Evolutionary conservation across 2,113 vertebrate species (phyloP).

Genomic region (Fulica atra): DNA sequence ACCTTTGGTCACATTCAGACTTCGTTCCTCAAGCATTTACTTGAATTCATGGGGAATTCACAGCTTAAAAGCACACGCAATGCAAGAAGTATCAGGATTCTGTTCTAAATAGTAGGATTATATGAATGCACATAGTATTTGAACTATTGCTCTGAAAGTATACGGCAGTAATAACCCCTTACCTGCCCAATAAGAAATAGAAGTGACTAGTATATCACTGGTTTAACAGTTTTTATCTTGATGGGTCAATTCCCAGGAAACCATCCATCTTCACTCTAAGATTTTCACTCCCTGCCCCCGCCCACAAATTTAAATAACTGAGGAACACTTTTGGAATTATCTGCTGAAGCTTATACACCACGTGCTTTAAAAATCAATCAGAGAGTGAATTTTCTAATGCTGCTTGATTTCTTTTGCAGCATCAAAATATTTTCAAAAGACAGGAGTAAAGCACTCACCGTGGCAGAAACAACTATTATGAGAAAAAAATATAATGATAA

Average conservation of each 20-base stretch:
- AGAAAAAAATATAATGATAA: neutral
- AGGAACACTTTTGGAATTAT: neutral
- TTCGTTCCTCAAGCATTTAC: neutral
- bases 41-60: neutral
- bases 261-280: neutral
- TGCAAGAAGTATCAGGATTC: neutral
- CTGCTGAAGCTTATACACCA: neutral
- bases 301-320: neutral
- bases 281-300: neutral
- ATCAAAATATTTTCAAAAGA: neutral
- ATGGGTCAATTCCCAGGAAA: neutral
- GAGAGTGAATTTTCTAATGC: neutral
- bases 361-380: neutral
- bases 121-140: neutral
- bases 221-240: neutral
- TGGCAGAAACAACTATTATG: neutral
- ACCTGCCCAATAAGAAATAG: neutral
- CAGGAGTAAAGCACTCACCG: neutral
- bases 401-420: neutral
- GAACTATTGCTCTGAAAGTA: neutral
- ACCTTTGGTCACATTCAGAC: neutral
- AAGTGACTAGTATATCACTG: neutral
- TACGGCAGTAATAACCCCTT: neutral
- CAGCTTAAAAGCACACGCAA: neutral
- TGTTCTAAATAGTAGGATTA: neutral